Conservation (phyloP, 1,140 invertebrate species). For the Ladona fulva region DNA sequence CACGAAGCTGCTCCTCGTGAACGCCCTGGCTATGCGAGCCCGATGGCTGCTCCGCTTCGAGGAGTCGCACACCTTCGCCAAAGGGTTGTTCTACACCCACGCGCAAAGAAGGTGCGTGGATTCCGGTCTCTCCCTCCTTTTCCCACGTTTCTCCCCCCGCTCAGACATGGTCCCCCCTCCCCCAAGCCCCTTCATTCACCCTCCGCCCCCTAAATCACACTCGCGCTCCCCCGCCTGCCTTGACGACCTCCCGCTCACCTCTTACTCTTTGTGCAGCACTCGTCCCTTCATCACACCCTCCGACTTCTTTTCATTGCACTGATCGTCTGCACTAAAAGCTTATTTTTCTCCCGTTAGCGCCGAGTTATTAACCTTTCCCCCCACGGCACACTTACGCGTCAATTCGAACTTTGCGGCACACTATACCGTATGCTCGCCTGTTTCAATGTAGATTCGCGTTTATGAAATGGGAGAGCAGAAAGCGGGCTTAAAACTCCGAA, state of each 20-base stretch:
- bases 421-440: no score
- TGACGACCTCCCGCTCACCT: background rate
- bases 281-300: background rate
- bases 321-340: no score
- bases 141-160: background rate
- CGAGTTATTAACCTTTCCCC: no score
- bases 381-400: no score
- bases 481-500: no score
- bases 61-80: conserved; percentile 28
- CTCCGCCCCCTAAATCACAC: background rate
- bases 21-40: conserved; percentile 27
- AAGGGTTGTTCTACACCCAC: conserved; percentile 31
- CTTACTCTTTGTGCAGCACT: background rate
- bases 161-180: background rate
- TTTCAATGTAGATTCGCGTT: no score
- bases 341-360: no score
- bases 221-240: background rate
- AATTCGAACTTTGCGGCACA: no score
- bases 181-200: background rate
- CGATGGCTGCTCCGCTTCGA: conserved; percentile 33
- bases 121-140: background rate
- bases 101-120: conserved; percentile 24
- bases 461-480: no score
- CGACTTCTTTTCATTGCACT: background rate
- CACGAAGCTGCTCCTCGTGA: conserved; percentile 28